phyloP scores from a whole-genome alignment of 1,140 invertebrate species.

The Diachasma alloeum region DNA sequence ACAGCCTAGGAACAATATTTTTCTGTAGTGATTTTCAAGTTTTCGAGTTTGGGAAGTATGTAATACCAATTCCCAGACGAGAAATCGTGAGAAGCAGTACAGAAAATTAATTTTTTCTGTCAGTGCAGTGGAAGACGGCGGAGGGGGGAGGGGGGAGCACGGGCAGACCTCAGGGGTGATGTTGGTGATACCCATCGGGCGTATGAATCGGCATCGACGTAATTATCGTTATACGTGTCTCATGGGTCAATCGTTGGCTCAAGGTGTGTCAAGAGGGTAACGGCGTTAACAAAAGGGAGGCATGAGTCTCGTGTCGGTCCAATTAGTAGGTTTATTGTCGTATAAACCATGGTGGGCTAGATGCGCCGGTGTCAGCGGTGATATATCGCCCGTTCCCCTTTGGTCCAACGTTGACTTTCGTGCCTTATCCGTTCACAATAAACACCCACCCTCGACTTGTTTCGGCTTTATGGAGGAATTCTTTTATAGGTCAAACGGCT shows the following conservation, averaged over 20 bases:
- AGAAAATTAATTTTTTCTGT: too few species aligned
- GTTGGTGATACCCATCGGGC: neutral
- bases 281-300: neutral
- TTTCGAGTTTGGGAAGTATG: too few species aligned
- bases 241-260: constrained; percentile 1
- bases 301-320: neutral
- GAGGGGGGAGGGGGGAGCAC: neutral
- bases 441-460: neutral
- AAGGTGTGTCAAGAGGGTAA: constrained; percentile 4
- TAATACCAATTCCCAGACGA: too few species aligned
- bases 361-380: neutral
- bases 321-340: constrained; percentile 7
- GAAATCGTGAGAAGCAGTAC: too few species aligned
- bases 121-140: too few species aligned
- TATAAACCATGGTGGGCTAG: neutral
- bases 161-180: neutral
- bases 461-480: neutral
- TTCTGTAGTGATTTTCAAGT: too few species aligned
- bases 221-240: constrained; percentile 22
- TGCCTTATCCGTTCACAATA: constrained; percentile 6
- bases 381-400: neutral
- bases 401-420: neutral
- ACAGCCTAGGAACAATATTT: too few species aligned
- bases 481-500: neutral
- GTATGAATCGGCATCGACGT: neutral